These are phyloP conservation scores for Darevskia mixta DNA, from an alignment of 2,797 vertebrate species.

Conservation along the genomic window DNA sequence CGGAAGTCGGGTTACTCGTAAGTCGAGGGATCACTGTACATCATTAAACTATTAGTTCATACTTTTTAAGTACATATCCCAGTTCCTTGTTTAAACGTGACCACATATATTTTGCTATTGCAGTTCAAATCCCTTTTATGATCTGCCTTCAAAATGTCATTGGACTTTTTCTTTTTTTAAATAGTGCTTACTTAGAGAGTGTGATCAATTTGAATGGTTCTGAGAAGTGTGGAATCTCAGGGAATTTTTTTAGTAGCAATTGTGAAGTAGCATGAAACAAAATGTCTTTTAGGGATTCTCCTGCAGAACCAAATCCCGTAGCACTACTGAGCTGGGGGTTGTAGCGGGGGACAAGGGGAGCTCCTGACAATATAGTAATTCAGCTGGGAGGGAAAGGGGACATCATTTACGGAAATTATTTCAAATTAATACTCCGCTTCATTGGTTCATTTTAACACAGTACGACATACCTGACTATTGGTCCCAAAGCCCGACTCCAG, in stretches of 20 bases:
- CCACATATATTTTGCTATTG: conserved; percentile 63
- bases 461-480: conserved; percentile 41
- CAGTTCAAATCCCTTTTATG: conserved; percentile 48
- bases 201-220: conserved; percentile 40
- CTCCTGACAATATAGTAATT: not conserved
- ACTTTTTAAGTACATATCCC: conserved; percentile 23
- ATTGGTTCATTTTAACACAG: conserved; percentile 45
- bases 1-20: too few species aligned
- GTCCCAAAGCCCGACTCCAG: conserved; percentile 72
- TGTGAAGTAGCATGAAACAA: not conserved
- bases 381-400: conserved; percentile 25
- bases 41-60: conserved; percentile 47
- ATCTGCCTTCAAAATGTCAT: conserved; percentile 50
- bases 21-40: too few species aligned
- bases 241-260: conserved; percentile 41
- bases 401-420: conserved; percentile 36
- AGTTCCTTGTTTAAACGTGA: conserved; percentile 18
- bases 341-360: not conserved
- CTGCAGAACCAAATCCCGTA: not conserved
- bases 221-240: conserved; percentile 35
- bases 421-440: conserved; percentile 47
- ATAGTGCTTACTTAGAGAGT: conserved; percentile 58
- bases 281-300: not conserved
- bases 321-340: not conserved
- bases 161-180: conserved; percentile 28